These are phyloP conservation scores for Mionectes olivaceus DNA, from an alignment of 2,797 vertebrate genomes.

Conservation along the genomic window DNA sequence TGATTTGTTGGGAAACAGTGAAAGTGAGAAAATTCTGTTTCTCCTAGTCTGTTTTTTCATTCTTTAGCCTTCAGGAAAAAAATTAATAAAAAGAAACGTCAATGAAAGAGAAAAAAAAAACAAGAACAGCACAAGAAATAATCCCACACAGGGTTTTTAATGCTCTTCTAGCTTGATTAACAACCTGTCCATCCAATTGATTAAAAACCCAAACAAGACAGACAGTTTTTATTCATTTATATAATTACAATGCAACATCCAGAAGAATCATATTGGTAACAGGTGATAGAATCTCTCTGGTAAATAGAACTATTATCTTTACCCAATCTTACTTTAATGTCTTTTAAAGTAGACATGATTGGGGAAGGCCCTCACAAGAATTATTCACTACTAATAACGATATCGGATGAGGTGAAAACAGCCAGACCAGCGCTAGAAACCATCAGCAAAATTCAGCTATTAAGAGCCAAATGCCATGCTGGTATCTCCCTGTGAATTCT, in stretches of 20 bases:
- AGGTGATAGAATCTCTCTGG: not conserved
- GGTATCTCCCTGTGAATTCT: not conserved
- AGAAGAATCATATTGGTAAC: not conserved
- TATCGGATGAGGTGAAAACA: not conserved
- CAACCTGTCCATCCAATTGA: not conserved
- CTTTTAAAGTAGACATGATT: not conserved
- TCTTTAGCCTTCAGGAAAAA: not conserved
- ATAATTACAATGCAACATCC: not conserved
- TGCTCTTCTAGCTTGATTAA: conserved; percentile 8
- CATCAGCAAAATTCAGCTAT: not conserved
- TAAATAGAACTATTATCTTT: not conserved
- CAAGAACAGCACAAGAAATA: not conserved
- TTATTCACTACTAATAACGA: not conserved
- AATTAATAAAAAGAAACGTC: not conserved
- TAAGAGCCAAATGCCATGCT: not conserved
- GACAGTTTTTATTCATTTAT: conserved; percentile 19
- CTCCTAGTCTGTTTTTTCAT: not conserved
- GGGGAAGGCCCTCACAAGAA: not conserved
- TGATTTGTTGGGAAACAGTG: not conserved
- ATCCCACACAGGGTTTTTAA: not conserved
- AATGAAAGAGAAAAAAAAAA: not conserved
- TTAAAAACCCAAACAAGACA: conserved; percentile 12
- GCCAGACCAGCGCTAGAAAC: not conserved
- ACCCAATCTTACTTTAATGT: not conserved
- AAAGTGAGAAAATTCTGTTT: not conserved